Evolutionary conservation across 2,888 invertebrate species (phyloP).

Genomic region (Megaustenia siamemsis): DNA sequence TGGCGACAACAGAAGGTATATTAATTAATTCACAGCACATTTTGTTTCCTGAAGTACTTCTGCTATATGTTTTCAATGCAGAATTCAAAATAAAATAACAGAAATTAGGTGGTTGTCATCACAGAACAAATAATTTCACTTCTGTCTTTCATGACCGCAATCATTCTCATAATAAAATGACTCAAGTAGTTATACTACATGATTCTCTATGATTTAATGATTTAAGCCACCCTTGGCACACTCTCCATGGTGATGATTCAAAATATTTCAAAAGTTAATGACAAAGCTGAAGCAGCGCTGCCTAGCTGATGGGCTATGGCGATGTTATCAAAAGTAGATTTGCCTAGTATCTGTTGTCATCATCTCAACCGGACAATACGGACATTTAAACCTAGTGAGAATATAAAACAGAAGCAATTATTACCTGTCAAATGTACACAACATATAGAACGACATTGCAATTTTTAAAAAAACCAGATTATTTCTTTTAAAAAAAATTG

Average conservation of each 20-base stretch:
- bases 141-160: neutral
- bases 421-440: too few relatives aligned
- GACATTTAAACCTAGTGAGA: slow-evolving; percentile 92
- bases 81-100: neutral
- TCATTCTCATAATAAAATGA: neutral
- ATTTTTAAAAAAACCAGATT: too few relatives aligned
- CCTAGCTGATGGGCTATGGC: neutral
- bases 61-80: neutral
- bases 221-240: neutral
- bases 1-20: too few relatives aligned
- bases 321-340: slow-evolving; percentile 88
- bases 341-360: slow-evolving; percentile 92
- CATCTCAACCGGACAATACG: slow-evolving; percentile 98
- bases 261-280: neutral
- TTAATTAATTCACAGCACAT: neutral
- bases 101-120: neutral
- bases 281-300: neutral
- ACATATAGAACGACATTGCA: too few relatives aligned
- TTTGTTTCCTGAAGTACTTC: neutral
- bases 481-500: too few relatives aligned
- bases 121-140: neutral
- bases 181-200: neutral
- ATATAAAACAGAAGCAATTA: neutral
- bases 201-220: neutral
- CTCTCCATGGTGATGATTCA: neutral